Evolutionary conservation across 1,140 invertebrate species (phyloP), one percentile per base, ranked within the genome.

Genomic region (Augochlora pura): DNA sequence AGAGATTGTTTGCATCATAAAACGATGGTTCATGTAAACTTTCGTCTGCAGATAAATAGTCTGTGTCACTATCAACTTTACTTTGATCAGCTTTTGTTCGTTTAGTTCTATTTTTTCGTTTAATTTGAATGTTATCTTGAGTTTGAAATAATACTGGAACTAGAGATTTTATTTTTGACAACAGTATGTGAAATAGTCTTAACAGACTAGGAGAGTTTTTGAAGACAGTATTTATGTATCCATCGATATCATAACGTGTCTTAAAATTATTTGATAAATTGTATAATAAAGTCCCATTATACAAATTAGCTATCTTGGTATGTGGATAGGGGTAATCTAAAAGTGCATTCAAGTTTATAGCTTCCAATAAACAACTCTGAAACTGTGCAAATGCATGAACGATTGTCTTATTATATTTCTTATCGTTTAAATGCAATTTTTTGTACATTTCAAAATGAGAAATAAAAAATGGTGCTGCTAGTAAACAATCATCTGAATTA

Each of bases 281-380:
- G 85, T 97, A 97, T 6, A 96, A 83, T 88, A 97, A 95, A 10
- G 95, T 96, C 0, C 96, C 96, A 92, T 96, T 95, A 81, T 94
- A 96, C 65, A 95, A 92, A 83, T 94, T 93, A 62, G 92, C 93
- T 87, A 95, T 93, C 54, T 91, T 90, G 52, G 93, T 93, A 85
- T 91, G 88, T 73, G 91, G 80, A 83, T 94, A 95, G 0, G 95
- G 95, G 80, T 90, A 91, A 32, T 92, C 88, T n/a, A 96, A 92
- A 32, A 97, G 85, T 1, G 91, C 91, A 93, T 97, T 97, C 23
- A 97, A 91, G 76, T 94, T 91, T 81, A 94, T 94, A 1, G 94
- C 88, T 67, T 96, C 94, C 59, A 92, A 94, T 27, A 96, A 89
- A 84, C 95, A 95, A 90, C 93, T 94, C 89, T 97, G 96, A 91